phyloP scores from a whole-genome alignment of 2,113 vertebrate species.

The Limanda limanda region DNA sequence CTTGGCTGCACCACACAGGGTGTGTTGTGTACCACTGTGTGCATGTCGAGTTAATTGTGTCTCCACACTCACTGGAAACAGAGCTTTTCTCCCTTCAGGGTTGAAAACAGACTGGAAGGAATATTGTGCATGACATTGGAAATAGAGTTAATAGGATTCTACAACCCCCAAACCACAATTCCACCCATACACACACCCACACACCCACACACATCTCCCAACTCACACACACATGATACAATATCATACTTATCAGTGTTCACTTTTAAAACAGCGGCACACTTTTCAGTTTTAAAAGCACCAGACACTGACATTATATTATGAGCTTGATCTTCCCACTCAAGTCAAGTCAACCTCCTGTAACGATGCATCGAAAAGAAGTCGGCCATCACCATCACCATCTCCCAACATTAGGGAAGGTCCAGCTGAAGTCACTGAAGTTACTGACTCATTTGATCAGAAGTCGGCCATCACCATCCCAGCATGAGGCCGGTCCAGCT shows the following conservation, averaged over 20 bases:
- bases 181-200: not conserved
- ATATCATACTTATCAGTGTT: slow-evolving; percentile 2
- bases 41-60: slow-evolving; percentile 41
- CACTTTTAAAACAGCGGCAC: too few relatives aligned
- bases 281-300: not conserved
- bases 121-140: slow-evolving; percentile 28
- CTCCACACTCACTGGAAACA: slow-evolving; percentile 28
- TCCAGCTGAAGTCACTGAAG: too few relatives aligned
- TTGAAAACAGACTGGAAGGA: slow-evolving; percentile 38
- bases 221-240: not conserved
- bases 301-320: too few relatives aligned
- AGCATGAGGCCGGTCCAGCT: too few relatives aligned
- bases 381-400: too few relatives aligned
- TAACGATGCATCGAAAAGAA: too few relatives aligned
- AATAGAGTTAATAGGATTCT: slow-evolving; percentile 1
- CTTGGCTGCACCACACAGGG: not conserved
- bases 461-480: too few relatives aligned
- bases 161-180: too few relatives aligned
- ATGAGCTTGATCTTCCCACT: too few relatives aligned
- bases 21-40: slow-evolving; percentile 26
- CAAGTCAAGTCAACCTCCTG: too few relatives aligned
- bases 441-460: too few relatives aligned
- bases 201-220: slow-evolving; percentile 5
- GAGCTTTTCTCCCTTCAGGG: slow-evolving; percentile 40
- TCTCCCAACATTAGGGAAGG: too few relatives aligned